A percentile compares a stretch with the other conserved stretches of the same genome.
Evolutionary conservation across 2,888 invertebrate genomes (phyloP).

Genomic region (Sphinx pinastri): DNA sequence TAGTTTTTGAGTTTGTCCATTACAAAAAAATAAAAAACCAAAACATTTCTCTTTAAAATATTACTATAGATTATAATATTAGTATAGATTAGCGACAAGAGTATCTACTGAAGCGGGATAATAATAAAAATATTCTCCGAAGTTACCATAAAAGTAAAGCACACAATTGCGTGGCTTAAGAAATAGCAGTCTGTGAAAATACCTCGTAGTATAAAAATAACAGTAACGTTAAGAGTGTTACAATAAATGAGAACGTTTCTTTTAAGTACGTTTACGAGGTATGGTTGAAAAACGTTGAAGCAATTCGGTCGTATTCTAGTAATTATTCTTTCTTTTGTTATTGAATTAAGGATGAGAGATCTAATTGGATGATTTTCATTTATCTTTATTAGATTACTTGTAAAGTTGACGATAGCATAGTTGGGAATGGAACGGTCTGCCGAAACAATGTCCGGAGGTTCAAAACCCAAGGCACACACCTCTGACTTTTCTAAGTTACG

Average conservation of each 20-base stretch:
- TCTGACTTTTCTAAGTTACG: too few relatives aligned
- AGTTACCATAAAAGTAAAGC: not conserved
- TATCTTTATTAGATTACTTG: too few relatives aligned
- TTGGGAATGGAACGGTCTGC: too few relatives aligned
- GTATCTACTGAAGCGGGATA: not conserved
- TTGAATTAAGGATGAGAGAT: not conserved
- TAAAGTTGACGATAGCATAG: too few relatives aligned
- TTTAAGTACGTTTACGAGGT: not conserved
- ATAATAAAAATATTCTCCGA: not conserved
- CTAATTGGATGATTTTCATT: not conserved
- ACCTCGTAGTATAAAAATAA: not conserved
- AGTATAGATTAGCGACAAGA: too few relatives aligned
- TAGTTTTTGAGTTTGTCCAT: too few relatives aligned
- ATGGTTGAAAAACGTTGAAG: not conserved
- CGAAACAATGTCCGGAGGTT: too few relatives aligned
- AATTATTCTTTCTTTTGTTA: not conserved
- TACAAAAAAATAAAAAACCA: too few relatives aligned
- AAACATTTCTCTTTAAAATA: too few relatives aligned
- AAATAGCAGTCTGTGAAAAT: not conserved
- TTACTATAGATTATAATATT: too few relatives aligned
- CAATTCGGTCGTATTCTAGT: not conserved
- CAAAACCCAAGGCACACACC: too few relatives aligned
- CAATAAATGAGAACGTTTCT: constrained; percentile 7
- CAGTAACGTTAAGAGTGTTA: constrained; percentile 8
- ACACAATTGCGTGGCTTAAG: not conserved